Percentiles rank a stretch among this genome's conserved stretches.
phyloP scores from a whole-genome alignment of 2,797 vertebrate genomes.

The Phaenicophaeus curvirostris region DNA sequence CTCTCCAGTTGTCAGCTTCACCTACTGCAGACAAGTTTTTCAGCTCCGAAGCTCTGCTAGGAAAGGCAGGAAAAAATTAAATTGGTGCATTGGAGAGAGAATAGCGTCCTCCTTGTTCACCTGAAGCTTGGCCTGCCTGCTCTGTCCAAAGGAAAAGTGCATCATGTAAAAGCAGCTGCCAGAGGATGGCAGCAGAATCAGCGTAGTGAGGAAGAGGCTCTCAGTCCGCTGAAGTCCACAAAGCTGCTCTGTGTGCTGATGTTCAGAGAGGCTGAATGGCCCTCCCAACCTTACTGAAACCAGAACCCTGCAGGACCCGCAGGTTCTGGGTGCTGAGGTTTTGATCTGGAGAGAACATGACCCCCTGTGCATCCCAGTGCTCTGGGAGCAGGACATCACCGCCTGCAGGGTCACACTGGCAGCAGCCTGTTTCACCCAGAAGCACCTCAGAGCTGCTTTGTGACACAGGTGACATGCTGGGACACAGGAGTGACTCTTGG shows the following conservation, averaged over 20 bases:
- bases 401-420: background rate
- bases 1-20: background rate
- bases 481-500: background rate
- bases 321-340: background rate
- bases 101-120: background rate
- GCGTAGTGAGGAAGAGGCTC: background rate
- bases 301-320: background rate
- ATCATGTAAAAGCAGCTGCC: background rate
- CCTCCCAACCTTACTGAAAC: background rate
- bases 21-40: background rate
- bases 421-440: background rate
- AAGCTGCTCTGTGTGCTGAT: background rate
- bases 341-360: background rate
- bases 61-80: background rate
- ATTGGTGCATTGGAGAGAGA: background rate
- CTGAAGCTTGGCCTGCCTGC: background rate
- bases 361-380: background rate
- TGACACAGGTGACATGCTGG: background rate
- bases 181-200: slow-evolving; percentile 15
- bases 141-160: background rate
- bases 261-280: background rate
- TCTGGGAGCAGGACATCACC: background rate
- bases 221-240: background rate
- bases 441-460: background rate
- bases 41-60: background rate